Percentiles rank a stretch among this genome's conserved stretches.
Conservation (phyloP, 2,113 vertebrate genomes). For the Tychaedon coryphoeus region DNA sequence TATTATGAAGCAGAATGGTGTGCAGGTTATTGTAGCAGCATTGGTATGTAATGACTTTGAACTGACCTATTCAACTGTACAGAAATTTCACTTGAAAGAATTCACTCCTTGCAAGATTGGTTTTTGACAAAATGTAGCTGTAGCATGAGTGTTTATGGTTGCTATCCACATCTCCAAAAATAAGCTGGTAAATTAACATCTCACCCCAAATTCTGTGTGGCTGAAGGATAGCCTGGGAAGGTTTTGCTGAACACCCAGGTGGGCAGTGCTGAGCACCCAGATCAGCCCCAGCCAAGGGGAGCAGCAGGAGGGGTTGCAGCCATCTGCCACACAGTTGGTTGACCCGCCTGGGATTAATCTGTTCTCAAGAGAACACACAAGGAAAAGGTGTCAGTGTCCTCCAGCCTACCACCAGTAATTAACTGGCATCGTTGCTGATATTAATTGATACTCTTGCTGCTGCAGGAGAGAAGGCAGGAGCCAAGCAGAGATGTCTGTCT, state of each 20-base stretch:
- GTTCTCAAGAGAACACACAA: not conserved
- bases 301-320: not conserved
- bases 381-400: not conserved
- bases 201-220: not conserved
- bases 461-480: not conserved
- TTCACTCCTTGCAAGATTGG: not conserved
- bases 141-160: not conserved
- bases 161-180: not conserved
- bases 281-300: not conserved
- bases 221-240: not conserved
- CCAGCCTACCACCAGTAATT: not conserved
- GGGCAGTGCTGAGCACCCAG: not conserved
- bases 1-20: not conserved
- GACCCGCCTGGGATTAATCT: not conserved
- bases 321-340: not conserved
- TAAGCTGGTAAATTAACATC: not conserved
- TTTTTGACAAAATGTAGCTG: not conserved
- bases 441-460: not conserved
- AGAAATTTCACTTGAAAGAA: not conserved
- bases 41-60: not conserved
- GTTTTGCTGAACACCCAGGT: not conserved
- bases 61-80: not conserved
- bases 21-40: not conserved
- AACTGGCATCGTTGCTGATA: not conserved
- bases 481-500: not conserved